These are phyloP conservation scores for Neoitamus cyanurus DNA, from an alignment of 2,888 invertebrate species.

Conservation along the genomic window DNA sequence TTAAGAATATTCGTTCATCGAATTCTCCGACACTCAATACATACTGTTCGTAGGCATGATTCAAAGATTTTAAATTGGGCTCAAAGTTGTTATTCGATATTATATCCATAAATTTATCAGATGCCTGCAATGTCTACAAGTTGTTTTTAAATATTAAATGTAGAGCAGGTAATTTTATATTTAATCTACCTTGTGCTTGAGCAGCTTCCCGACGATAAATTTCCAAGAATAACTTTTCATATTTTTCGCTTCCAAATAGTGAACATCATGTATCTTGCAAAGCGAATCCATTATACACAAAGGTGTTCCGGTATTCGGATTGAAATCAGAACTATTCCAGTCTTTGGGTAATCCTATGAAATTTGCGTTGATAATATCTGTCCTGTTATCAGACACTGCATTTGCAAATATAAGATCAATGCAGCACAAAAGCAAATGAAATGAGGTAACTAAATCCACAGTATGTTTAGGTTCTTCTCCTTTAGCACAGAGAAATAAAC, in stretches of 20 bases:
- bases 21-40: slow-evolving; percentile 93
- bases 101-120: slow-evolving; percentile 76
- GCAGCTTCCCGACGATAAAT: slow-evolving; percentile 75
- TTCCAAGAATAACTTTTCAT: slow-evolving; percentile 91
- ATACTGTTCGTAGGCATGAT: slow-evolving; percentile 89
- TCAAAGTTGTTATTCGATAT: slow-evolving; percentile 86
- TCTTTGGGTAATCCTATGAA: slow-evolving; percentile 82
- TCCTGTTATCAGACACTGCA: slow-evolving; percentile 81
- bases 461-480: slow-evolving; percentile 87
- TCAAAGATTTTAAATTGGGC: slow-evolving; percentile 84
- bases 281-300: slow-evolving; percentile 86
- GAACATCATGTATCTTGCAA: slow-evolving; percentile 84
- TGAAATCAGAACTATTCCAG: slow-evolving; percentile 72
- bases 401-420: slow-evolving; percentile 92
- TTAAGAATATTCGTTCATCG: slow-evolving; percentile 95
- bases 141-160: slow-evolving; percentile 30
- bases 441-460: slow-evolving; percentile 94
- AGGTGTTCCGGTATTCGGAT: slow-evolving; percentile 67
- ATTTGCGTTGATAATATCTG: slow-evolving; percentile 85
- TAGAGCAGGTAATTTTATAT: neutral
- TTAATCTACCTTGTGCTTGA: slow-evolving; percentile 59
- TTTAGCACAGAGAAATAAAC: slow-evolving; percentile 89
- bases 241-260: slow-evolving; percentile 87
- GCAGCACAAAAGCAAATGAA: slow-evolving; percentile 89
- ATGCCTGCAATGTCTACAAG: slow-evolving; percentile 67